Conservation (phyloP, 92 coral and sea anemone species). For the Scolanthus callimorphus region DNA sequence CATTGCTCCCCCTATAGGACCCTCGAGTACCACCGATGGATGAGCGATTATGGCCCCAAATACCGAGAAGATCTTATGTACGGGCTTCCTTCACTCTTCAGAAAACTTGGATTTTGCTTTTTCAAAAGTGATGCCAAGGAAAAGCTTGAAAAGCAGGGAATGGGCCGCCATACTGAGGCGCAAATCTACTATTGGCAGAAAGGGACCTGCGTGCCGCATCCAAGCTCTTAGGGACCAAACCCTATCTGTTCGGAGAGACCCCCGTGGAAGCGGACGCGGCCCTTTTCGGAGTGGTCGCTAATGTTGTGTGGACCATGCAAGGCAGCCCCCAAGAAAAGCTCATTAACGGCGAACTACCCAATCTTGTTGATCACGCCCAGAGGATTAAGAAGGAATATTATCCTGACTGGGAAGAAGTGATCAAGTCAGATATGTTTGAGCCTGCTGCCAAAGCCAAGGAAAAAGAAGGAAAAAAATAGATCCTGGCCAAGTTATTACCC, state of each 20-base stretch:
- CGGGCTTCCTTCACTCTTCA: slow-evolving; percentile 37
- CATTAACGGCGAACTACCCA: slow-evolving; percentile 47
- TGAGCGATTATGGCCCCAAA: slow-evolving; percentile 38
- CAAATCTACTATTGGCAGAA: slow-evolving; percentile 76
- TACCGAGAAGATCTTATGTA: slow-evolving; percentile 38
- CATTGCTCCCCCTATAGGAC: slow-evolving; percentile 58
- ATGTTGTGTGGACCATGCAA: slow-evolving; percentile 49
- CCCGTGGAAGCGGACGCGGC: slow-evolving; percentile 77
- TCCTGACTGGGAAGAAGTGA: slow-evolving; percentile 82
- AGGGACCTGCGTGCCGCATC: slow-evolving; percentile 77
- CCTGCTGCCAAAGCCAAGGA: too few relatives aligned
- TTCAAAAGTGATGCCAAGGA: slow-evolving; percentile 42
- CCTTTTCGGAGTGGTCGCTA: slow-evolving; percentile 63
- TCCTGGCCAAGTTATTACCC: too few relatives aligned
- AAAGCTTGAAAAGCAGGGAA: slow-evolving; percentile 66
- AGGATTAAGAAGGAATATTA: slow-evolving; percentile 63
- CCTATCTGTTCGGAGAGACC: slow-evolving; percentile 70
- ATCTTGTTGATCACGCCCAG: slow-evolving; percentile 64
- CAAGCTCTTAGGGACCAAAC: slow-evolving; percentile 64
- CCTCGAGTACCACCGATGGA: slow-evolving; percentile 63
- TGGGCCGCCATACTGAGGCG: slow-evolving; percentile 82
- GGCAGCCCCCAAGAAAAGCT: slow-evolving; percentile 61
- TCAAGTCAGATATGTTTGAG: background rate
- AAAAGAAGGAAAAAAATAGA: too few relatives aligned
- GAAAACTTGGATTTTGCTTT: slow-evolving; percentile 34